Base-by-base conservation (phyloP, 1,140 invertebrate species). In the Pogonognathellus flavescens region DNA sequence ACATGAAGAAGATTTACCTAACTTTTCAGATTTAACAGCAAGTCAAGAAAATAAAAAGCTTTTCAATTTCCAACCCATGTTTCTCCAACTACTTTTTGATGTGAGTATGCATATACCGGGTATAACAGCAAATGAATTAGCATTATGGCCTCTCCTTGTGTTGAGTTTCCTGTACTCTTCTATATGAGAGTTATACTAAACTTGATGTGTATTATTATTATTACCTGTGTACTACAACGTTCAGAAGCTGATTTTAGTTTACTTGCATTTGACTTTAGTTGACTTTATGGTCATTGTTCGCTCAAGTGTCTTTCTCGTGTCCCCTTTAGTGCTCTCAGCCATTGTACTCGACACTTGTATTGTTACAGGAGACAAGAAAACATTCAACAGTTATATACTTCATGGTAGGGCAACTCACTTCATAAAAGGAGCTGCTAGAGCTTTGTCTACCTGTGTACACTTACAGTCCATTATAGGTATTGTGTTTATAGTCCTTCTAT, bases 211-310 rank as follows among this genome's bases (percentile, higher is more conserved):
- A 41, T 41, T 41, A 41, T 41, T 41, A 41, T 41, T 41, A 41
- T 41, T 41, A 41, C 31, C 31, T 41, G 6, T 41, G 31, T 41
- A 41, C 31, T 22, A 70, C 11, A 8, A 76, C n/a, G 70, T 49
- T 25, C 31, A n/a, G 70, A 31, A 76, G 70, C 70, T 76, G 50
- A 81, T 81, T 81, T 81, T 81, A 81, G 53, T 81, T 80, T 50
- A 81, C 18, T 81, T 55, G 53, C 50, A 25, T 22, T 70, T 70
- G 20, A 70, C 62, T 70, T 22, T 70, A 70, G 18, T 70, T 22
- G 11, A 59, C 80, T 81, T 81, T 81, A 81, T 81, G 80, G 52
- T 81, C 80, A 81, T 81, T 81, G 80, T 55, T 81, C 80, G 52
- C 50, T 81, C 50, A 81, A 81, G 80, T 81, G 80, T 81, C 50